Percentiles rank a stretch among this genome's conserved stretches.
phyloP scores from a whole-genome alignment of 1,140 invertebrate genomes.

The Lepidotrigona ventralis region DNA sequence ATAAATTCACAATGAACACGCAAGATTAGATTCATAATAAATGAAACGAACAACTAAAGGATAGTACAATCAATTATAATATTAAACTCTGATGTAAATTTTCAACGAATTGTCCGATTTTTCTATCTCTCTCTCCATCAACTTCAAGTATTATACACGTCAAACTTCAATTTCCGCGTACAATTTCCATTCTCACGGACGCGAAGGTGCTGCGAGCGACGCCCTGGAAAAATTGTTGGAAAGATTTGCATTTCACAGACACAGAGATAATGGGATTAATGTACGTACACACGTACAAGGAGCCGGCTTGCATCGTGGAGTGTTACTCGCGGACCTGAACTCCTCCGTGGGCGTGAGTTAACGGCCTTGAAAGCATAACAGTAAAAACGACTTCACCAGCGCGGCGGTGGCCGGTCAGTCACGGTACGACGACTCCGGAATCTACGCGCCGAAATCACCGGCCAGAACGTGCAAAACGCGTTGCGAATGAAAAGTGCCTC shows the following conservation, averaged over 20 bases:
- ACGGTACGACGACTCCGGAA: constrained; percentile 49
- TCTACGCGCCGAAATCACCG: constrained; percentile 26
- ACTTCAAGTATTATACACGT: too few species aligned
- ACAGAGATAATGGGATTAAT: neutral
- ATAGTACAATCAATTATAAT: too few species aligned
- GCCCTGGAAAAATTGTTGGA: neutral
- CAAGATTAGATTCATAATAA: too few species aligned
- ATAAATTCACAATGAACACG: too few species aligned
- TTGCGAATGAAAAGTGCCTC: constrained; percentile 25
- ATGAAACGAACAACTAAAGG: too few species aligned
- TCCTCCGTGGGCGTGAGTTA: neutral
- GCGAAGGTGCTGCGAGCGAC: too few species aligned
- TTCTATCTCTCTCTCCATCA: too few species aligned
- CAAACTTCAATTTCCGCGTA: neutral
- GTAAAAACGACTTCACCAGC: constrained; percentile 51
- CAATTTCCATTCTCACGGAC: neutral
- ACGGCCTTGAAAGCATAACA: constrained; percentile 57
- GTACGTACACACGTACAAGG: too few species aligned
- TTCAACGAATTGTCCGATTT: too few species aligned
- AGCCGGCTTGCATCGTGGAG: neutral
- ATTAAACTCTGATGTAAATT: too few species aligned
- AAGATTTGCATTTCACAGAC: neutral
- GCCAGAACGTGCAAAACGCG: constrained; percentile 15
- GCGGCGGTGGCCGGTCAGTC: constrained; percentile 11
- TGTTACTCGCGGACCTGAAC: neutral